Evolutionary conservation across 2,797 vertebrate species (phyloP), one percentile per base, ranked within the genome.

Genomic region (Sebastes oblongus): DNA sequence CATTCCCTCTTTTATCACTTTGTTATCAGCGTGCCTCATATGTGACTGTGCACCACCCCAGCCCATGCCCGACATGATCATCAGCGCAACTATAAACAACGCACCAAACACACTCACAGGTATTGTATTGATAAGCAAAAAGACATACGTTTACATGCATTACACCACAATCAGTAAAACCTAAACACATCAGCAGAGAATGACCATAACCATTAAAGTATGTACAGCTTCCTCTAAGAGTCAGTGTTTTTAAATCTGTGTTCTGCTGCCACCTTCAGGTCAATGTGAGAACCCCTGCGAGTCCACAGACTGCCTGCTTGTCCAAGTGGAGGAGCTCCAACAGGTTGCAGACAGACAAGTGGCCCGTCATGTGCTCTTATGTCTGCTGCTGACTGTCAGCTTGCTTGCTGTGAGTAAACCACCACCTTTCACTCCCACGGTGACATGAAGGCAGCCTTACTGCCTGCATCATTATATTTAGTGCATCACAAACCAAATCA

Each of bases 311-410:
- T 98, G 98, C 66, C 88, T 96, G 9, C 94, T 99, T 72, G 95
- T 91, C 62, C 94, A 96, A 85, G 97, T 96, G 74, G 97, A 99
- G 83, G 96, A 97, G 58, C 95, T 92, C 25, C 94, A 95, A 22
- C 96, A 97, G 83, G 95, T 84, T 1, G 76, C 91, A 77, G 97
- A 99, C 75, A 95, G 93, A 84, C 95, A 99, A 92, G 93, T 97
- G 92, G 96, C 95, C 67, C 97, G 98, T 88, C 98, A 99, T 1
- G 94, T 97, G 78, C 90, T 99, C 82, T 86, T 98, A 3, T 96
- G 96, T 93, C 92, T 98, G 54, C 96, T 98, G 60, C 93, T 98
- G 78, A 89, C 96, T 73, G 96, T 99, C 84, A 95, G 95, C 94
- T 92, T 97, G 60, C 96, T 99, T 75, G 98, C 97, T 86, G 98